phyloP scores from a whole-genome alignment of 2,888 invertebrate genomes.

The Uropetala carovei region DNA sequence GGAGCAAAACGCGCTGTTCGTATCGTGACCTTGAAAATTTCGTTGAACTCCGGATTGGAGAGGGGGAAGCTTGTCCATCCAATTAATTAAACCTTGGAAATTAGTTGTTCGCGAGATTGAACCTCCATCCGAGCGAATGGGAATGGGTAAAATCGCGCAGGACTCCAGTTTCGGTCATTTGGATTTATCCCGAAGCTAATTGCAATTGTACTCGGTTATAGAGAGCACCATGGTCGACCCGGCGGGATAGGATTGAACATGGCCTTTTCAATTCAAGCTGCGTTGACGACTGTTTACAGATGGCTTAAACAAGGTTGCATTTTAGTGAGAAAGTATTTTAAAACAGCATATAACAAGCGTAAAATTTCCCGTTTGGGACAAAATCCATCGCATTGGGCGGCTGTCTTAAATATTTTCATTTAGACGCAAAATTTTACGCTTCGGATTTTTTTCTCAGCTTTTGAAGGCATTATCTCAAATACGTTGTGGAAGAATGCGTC shows the following conservation, averaged over 20 bases:
- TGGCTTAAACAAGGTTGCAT: no score
- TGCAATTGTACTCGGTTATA: background rate
- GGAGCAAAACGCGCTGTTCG: no score
- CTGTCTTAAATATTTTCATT: no score
- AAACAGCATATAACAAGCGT: no score
- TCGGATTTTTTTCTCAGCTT: no score
- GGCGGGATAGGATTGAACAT: background rate
- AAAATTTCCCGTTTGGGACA: no score
- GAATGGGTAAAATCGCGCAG: background rate
- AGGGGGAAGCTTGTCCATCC: background rate
- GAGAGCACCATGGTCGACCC: background rate
- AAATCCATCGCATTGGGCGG: no score
- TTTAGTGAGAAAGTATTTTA: no score
- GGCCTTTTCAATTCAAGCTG: background rate
- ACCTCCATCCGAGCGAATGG: background rate
- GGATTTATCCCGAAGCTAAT: slow-evolving; percentile 27
- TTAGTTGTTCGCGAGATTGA: background rate
- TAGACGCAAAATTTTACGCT: no score
- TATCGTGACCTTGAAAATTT: background rate
- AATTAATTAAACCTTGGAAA: slow-evolving; percentile 4
- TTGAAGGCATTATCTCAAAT: no score
- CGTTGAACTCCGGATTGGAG: background rate
- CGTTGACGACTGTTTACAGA: background rate
- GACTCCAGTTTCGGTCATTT: background rate
- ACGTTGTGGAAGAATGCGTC: no score